Conservation (phyloP, 1,140 invertebrate genomes). For the Zaprionus taronus region DNA sequence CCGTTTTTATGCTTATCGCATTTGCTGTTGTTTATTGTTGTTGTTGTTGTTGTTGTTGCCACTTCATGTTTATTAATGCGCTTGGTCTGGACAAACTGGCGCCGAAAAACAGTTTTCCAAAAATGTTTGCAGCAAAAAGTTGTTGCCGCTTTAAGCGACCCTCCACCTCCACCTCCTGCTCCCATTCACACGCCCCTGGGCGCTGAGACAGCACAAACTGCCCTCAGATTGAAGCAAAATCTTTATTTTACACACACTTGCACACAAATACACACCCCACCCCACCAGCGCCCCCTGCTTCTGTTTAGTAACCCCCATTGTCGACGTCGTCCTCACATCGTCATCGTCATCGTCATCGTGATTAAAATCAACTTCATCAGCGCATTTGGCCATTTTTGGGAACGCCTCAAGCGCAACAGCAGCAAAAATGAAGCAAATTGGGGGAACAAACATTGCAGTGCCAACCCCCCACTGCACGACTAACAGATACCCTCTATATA, state of each 20-base stretch:
- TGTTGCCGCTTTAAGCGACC: constrained; percentile 23
- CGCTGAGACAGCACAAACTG: constrained; percentile 16
- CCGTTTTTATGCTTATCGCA: constrained; percentile 17
- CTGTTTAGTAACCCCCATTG: constrained; percentile 11
- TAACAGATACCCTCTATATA: background rate
- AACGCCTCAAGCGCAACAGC: constrained; percentile 48
- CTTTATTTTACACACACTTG: constrained; percentile 3
- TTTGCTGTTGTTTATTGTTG: constrained; percentile 38
- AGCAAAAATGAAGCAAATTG: constrained; percentile 31
- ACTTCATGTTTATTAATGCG: constrained; percentile 48
- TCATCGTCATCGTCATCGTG: constrained; percentile 35
- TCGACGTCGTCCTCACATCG: constrained; percentile 24
- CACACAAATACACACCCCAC: background rate
- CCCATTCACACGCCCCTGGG: background rate
- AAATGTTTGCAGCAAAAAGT: constrained; percentile 6
- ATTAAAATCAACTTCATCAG: constrained; percentile 59
- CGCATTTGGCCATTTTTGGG: constrained; percentile 47
- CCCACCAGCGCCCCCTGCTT: constrained; percentile 12
- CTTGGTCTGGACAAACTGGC: constrained; percentile 36
- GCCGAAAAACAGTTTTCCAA: constrained; percentile 25
- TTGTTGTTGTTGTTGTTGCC: constrained; percentile 34
- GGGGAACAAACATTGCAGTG: constrained; percentile 5
- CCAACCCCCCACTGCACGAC: constrained; percentile 3
- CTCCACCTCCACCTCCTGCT: background rate
- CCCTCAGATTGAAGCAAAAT: constrained; percentile 10